Percentiles rank a stretch among this genome's conserved stretches.
Conservation (phyloP, 2,113 vertebrate species). For the Candoia aspera region DNA sequence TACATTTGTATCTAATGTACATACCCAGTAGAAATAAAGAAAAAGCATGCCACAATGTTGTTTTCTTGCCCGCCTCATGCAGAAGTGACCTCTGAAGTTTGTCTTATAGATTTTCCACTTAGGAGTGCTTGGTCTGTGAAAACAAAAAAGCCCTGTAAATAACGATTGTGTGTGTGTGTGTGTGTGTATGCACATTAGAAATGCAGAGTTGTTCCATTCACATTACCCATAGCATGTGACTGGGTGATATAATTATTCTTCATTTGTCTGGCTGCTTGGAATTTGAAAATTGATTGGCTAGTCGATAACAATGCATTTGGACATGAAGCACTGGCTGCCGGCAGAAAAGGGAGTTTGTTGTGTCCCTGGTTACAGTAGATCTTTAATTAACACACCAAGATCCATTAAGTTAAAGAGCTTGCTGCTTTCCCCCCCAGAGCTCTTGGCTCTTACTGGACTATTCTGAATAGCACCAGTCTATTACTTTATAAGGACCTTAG, state of each 20-base stretch:
- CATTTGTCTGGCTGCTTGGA: slow-evolving; percentile 44
- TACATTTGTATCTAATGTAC: not conserved
- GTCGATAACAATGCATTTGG: slow-evolving; percentile 47
- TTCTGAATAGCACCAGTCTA: not conserved
- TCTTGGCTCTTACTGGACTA: not conserved
- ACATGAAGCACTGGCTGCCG: slow-evolving; percentile 29
- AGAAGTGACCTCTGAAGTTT: slow-evolving; percentile 9
- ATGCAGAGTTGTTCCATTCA: slow-evolving; percentile 36
- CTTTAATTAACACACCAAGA: slow-evolving; percentile 29
- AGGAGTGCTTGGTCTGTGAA: not conserved
- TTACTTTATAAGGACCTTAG: not conserved
- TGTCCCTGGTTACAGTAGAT: slow-evolving; percentile 3
- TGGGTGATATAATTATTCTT: slow-evolving; percentile 43
- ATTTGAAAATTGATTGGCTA: slow-evolving; percentile 53
- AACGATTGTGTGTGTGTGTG: not conserved
- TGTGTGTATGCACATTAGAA: slow-evolving; percentile 27
- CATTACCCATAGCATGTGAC: slow-evolving; percentile 40
- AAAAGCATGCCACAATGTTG: not conserved
- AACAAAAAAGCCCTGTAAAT: not conserved
- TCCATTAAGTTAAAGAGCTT: slow-evolving; percentile 17
- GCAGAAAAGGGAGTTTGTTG: not conserved
- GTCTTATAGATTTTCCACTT: slow-evolving; percentile 27
- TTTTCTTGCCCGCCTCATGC: not conserved
- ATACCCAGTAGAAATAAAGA: not conserved
- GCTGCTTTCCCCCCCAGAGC: not conserved